Percentiles rank a stretch among this genome's conserved stretches.
Evolutionary conservation across 2,888 invertebrate genomes (phyloP).

Genomic region (Trichogramma evanescens): DNA sequence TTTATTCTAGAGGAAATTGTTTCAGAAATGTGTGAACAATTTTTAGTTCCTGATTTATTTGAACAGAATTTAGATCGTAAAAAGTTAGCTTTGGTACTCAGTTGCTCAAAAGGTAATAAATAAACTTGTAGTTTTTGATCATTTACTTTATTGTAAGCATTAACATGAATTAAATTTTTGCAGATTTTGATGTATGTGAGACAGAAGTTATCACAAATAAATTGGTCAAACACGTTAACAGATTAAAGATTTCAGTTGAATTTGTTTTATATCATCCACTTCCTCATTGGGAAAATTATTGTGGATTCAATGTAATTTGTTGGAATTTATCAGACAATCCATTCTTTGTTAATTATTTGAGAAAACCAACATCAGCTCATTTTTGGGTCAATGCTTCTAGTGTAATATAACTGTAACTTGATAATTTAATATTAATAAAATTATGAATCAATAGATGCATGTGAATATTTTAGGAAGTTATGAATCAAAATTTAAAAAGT

Average conservation of each 20-base stretch:
- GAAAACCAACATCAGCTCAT: constrained; percentile 51
- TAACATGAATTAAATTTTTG: constrained; percentile 33
- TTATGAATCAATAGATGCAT: no score
- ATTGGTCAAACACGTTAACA: constrained; percentile 34
- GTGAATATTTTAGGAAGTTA: no score
- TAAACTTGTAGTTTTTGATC: no score
- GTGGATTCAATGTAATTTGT: constrained; percentile 69
- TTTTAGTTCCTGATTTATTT: no score
- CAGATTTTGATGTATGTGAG: constrained; percentile 50
- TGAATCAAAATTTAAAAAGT: background rate
- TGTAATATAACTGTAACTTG: no score
- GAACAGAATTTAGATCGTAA: no score
- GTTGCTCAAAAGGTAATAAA: no score
- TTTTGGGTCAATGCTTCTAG: constrained; percentile 50
- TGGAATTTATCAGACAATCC: constrained; percentile 49
- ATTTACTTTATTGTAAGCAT: background rate
- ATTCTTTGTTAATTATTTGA: constrained; percentile 53
- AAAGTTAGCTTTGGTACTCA: no score
- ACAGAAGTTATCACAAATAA: constrained; percentile 36
- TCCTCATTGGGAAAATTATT: constrained; percentile 68
- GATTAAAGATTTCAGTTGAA: constrained; percentile 26
- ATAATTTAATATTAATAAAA: no score
- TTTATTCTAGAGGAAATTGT: no score
- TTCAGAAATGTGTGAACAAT: no score
- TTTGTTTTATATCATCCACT: constrained; percentile 46